A percentile compares a stretch with the other conserved stretches of the same genome.
These are phyloP conservation scores for Thoracochromis brauschi DNA, from an alignment of 2,113 vertebrate species.

Conservation along the genomic window DNA sequence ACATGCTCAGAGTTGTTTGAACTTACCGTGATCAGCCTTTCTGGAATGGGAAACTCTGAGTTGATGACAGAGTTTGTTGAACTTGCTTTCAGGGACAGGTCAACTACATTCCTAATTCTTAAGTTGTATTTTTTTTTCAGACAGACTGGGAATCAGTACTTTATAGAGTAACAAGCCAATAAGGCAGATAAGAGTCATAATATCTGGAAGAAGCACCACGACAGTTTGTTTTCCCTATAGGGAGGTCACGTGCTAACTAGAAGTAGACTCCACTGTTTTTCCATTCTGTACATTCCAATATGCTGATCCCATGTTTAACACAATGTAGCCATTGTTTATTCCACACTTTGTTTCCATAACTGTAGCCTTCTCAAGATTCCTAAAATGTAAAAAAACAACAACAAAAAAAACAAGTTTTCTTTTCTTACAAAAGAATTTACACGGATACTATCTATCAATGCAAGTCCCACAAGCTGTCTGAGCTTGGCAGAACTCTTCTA, in stretches of 20 bases:
- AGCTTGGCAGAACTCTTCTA: not conserved
- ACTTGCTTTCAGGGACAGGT: not conserved
- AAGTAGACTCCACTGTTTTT: not conserved
- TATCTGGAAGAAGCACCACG: not conserved
- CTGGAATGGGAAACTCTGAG: not conserved
- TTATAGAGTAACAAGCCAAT: not conserved
- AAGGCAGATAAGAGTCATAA: not conserved
- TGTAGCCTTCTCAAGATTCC: not conserved
- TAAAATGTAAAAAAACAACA: not conserved
- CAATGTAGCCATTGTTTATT: not conserved
- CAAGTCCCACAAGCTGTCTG: not conserved
- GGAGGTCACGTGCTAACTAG: not conserved
- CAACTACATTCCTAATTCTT: not conserved
- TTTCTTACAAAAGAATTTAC: not conserved
- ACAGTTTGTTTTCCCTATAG: not conserved
- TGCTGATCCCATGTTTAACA: not conserved
- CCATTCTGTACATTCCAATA: not conserved
- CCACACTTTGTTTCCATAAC: not conserved
- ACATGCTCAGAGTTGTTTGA: not conserved
- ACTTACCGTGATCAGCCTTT: not conserved
- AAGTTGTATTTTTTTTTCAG: not conserved
- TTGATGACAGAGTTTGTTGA: not conserved
- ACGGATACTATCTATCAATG: not conserved
- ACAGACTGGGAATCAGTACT: not conserved
- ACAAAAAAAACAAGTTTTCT: not conserved